These are phyloP conservation scores for Apodemus sylvaticus DNA, from an alignment of 2,113 vertebrate genomes.

Conservation along the genomic window DNA sequence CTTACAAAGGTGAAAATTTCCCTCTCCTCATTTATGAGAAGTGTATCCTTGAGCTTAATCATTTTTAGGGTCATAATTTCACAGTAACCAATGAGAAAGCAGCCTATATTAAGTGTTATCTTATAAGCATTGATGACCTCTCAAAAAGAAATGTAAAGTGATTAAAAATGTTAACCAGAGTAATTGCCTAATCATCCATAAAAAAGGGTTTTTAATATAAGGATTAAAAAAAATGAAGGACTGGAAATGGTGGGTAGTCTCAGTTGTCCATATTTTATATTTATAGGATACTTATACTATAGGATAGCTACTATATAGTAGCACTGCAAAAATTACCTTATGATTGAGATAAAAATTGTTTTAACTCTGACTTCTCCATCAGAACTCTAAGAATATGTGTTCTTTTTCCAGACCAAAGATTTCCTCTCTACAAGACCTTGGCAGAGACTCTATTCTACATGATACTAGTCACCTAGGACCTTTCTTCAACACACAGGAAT, in stretches of 20 bases:
- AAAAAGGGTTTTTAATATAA: slow-evolving; percentile 3
- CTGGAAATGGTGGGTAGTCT: background rate
- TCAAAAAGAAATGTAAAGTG: background rate
- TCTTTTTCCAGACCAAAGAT: background rate
- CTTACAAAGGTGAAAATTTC: background rate
- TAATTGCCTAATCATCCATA: background rate
- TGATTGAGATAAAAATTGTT: background rate
- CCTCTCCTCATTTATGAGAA: slow-evolving; percentile 3
- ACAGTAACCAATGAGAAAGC: background rate
- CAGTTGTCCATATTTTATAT: background rate
- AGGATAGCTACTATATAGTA: background rate
- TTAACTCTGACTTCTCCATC: background rate
- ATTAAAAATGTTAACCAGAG: background rate
- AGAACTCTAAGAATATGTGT: background rate
- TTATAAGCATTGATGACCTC: background rate
- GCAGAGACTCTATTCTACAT: background rate
- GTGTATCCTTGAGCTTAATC: background rate
- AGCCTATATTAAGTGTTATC: background rate
- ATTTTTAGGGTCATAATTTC: background rate
- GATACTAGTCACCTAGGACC: background rate
- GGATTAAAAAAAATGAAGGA: background rate
- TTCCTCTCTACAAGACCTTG: background rate
- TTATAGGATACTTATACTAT: background rate
- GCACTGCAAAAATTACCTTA: background rate
- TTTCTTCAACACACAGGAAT: background rate